A percentile compares a stretch with the other conserved stretches of the same genome.
These are phyloP conservation scores for Penaeus chinensis DNA, from an alignment of 1,140 invertebrate genomes.

Conservation along the genomic window DNA sequence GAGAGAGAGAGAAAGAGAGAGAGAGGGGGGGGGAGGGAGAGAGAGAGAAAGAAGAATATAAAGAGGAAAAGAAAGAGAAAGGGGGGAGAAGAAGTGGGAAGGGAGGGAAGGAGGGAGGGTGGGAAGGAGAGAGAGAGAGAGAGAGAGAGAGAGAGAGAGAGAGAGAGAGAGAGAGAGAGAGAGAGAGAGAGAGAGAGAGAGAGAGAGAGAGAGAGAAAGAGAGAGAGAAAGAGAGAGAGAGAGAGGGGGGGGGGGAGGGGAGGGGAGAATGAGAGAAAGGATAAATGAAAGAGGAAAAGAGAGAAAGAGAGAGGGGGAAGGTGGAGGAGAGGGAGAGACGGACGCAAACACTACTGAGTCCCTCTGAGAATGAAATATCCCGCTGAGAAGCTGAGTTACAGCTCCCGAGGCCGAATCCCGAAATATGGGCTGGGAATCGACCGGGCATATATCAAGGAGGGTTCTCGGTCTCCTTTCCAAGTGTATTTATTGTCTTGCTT, in stretches of 20 bases:
- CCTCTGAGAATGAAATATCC: background rate
- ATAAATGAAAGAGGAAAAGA: background rate
- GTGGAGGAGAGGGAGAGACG: background rate
- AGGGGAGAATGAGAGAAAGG: background rate
- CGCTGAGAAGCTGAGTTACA: background rate
- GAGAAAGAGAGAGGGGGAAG: background rate
- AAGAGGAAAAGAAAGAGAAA: slow-evolving; percentile 5
- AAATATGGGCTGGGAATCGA: background rate
- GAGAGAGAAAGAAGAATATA: background rate
- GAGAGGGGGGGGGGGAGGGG: background rate
- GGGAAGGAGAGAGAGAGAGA: slow-evolving; percentile 5
- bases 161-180: background rate
- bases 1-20: slow-evolving; percentile 15
- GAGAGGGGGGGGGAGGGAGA: background rate
- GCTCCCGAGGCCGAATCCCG: background rate
- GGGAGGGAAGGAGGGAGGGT: slow-evolving; percentile 8
- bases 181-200: background rate
- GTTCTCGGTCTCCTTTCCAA: too few relatives aligned
- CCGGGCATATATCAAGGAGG: background rate
- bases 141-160: background rate
- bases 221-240: background rate
- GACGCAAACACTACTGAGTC: background rate
- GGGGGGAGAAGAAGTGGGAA: background rate
- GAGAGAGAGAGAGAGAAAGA: background rate
- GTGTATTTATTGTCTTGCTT: too few relatives aligned